Percentiles rank a stretch among this genome's conserved stretches.
Evolutionary conservation across 2,113 vertebrate genomes (phyloP).

Genomic region (Muntiacus muntjak): DNA sequence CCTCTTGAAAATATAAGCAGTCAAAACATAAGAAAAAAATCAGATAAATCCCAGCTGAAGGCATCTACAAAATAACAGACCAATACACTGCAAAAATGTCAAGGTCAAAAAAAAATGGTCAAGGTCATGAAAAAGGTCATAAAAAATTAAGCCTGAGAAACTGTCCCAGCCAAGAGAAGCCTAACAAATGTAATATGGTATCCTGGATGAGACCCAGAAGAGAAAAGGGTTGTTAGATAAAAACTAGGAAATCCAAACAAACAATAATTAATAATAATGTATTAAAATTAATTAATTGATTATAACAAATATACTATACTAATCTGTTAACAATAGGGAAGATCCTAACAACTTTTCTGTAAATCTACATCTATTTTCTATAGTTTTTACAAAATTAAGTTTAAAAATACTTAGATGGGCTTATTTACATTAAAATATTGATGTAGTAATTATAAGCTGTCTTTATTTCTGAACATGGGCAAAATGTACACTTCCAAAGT

Average conservation of each 20-base stretch:
- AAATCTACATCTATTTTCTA: neutral
- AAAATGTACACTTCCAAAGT: neutral
- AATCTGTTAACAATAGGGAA: neutral
- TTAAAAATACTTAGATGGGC: neutral
- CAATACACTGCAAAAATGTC: neutral
- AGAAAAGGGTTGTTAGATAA: neutral
- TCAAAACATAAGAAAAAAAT: neutral
- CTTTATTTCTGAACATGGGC: neutral
- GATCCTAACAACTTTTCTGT: neutral
- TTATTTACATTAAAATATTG: neutral
- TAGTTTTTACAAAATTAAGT: neutral
- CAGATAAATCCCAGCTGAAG: neutral
- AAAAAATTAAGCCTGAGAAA: neutral
- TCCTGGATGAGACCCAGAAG: neutral
- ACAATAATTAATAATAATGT: neutral
- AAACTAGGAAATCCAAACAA: neutral
- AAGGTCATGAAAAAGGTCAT: neutral
- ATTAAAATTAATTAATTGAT: neutral
- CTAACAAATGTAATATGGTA: neutral
- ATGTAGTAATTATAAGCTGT: neutral
- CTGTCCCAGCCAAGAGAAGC: neutral
- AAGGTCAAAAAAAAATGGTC: neutral
- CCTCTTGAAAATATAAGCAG: neutral
- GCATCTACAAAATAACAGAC: neutral
- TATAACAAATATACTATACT: neutral